Evolutionary conservation across 2,113 vertebrate genomes (phyloP).

Genomic region (Rhagologus leucostigma): DNA sequence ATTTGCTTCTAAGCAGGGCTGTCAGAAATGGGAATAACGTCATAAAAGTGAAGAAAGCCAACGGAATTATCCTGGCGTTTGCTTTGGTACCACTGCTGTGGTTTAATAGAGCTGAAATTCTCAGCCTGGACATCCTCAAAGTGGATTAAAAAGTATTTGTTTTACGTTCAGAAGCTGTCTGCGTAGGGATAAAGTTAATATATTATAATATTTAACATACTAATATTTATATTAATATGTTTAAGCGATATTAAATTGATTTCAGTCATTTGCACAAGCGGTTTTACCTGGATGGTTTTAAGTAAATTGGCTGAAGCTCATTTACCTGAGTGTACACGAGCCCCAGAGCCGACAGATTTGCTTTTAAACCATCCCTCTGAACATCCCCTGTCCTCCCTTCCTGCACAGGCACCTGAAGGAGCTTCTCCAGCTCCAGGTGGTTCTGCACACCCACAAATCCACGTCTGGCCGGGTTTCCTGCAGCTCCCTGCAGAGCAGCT

Average conservation of each 20-base stretch:
- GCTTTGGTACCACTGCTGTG: neutral
- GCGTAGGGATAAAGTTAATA: neutral
- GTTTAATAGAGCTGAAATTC: neutral
- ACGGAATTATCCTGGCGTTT: neutral
- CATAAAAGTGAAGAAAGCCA: neutral
- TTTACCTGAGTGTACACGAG: neutral
- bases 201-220: neutral
- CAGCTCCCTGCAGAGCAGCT: neutral
- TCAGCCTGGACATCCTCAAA: neutral
- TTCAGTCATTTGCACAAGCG: neutral
- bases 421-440: neutral
- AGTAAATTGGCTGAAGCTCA: neutral
- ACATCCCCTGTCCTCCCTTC: neutral
- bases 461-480: rapidly evolving
- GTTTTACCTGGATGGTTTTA: neutral
- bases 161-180: neutral
- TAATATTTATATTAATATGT: neutral
- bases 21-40: neutral
- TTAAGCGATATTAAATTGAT: neutral
- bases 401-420: neutral
- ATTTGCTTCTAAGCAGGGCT: neutral
- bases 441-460: neutral
- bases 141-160: neutral
- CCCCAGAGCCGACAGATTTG: neutral
- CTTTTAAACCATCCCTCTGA: neutral